These are phyloP conservation scores for Callaeas wilsoni DNA, from an alignment of 2,113 vertebrate species.

Conservation along the genomic window DNA sequence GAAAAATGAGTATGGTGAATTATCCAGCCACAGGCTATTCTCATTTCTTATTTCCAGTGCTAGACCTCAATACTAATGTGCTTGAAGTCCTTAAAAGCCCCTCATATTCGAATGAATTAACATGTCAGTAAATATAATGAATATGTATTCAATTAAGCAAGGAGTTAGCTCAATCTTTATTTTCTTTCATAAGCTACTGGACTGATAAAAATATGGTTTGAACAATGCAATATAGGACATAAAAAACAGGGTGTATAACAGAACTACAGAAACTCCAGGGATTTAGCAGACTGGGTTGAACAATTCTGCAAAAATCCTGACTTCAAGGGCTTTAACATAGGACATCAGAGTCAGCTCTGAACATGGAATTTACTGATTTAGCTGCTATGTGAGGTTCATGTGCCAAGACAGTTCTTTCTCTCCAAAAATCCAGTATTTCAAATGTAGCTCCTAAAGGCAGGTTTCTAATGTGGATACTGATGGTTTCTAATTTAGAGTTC, in stretches of 20 bases:
- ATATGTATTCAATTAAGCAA: background rate
- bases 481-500: background rate
- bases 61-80: background rate
- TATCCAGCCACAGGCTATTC: background rate
- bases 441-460: background rate
- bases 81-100: background rate
- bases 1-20: background rate
- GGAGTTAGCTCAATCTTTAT: background rate
- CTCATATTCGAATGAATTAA: background rate
- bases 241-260: background rate
- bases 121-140: background rate
- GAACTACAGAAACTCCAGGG: background rate
- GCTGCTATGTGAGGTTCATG: background rate
- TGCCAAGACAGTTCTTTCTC: background rate
- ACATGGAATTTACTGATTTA: background rate
- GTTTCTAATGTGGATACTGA: background rate
- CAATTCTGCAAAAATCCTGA: background rate
- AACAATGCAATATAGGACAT: background rate
- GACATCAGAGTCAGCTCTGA: background rate
- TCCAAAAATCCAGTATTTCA: background rate
- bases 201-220: background rate
- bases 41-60: background rate
- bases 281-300: background rate
- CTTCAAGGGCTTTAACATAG: background rate
- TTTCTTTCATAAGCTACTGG: background rate